A percentile compares a stretch with the other conserved stretches of the same genome.
Conservation (phyloP, 2,888 invertebrate species). For the Marasmarcha lunaedactyla region DNA sequence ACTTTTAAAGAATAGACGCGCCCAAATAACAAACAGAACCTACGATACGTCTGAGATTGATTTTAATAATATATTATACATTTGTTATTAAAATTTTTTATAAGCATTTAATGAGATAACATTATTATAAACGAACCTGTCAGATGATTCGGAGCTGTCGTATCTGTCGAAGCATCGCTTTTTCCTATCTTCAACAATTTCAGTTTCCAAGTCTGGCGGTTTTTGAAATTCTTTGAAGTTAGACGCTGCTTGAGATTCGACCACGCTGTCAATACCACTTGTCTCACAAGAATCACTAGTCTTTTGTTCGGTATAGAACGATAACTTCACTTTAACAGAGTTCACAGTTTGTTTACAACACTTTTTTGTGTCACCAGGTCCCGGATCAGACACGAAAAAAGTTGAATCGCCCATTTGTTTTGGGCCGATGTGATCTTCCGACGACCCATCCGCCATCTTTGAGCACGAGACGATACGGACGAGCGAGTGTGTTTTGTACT, state of each 20-base stretch:
- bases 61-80: neutral
- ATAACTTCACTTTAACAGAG: constrained; percentile 52
- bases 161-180: constrained; percentile 92
- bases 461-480: constrained; percentile 30
- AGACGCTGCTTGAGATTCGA: constrained; percentile 40
- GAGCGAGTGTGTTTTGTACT: constrained; percentile 72
- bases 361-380: constrained; percentile 67
- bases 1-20: constrained; percentile 42
- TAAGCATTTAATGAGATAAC: constrained; percentile 22
- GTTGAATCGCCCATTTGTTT: constrained; percentile 68
- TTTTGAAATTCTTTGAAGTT: constrained; percentile 45
- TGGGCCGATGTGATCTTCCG: constrained; percentile 72
- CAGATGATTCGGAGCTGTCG: constrained; percentile 94
- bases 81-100: neutral
- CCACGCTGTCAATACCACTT: constrained; percentile 66
- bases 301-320: constrained; percentile 61
- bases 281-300: constrained; percentile 65
- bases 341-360: constrained; percentile 56
- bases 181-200: constrained; percentile 74
- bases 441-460: constrained; percentile 88
- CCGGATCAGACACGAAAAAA: constrained; percentile 63
- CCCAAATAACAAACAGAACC: constrained; percentile 28
- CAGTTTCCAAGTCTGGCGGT: constrained; percentile 37
- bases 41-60: neutral
- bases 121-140: constrained; percentile 76